Conservation (phyloP, 2,797 vertebrate genomes). For the Chrysocyon brachyurus region DNA sequence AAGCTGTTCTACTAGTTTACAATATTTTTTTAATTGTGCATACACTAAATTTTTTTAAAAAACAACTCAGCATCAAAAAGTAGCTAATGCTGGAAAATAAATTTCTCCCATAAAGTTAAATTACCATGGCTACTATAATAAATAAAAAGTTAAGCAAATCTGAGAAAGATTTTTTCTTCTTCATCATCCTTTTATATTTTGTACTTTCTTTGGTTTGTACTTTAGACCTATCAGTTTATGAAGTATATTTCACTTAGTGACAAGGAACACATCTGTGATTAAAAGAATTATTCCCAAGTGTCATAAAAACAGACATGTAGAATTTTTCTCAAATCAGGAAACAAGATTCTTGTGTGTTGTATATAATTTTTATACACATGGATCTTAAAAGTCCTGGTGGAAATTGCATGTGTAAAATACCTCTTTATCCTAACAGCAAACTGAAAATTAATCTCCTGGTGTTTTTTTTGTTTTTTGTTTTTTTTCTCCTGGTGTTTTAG, state of each 20-base stretch:
- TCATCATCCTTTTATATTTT: neutral
- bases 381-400: neutral
- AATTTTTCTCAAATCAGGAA: neutral
- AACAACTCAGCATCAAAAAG: conserved; percentile 58
- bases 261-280: neutral
- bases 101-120: conserved; percentile 72
- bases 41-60: conserved; percentile 57
- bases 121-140: conserved; percentile 78
- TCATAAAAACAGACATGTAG: neutral
- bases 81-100: neutral
- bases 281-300: neutral
- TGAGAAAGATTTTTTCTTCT: conserved; percentile 64
- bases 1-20: conserved; percentile 7
- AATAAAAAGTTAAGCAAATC: conserved; percentile 72
- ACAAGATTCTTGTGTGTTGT: neutral
- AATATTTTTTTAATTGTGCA: conserved; percentile 77
- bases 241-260: neutral
- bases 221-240: neutral
- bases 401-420: neutral
- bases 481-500: neutral
- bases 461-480: too few relatives aligned
- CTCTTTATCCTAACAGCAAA: neutral
- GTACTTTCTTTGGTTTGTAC: neutral
- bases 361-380: neutral
- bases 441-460: conserved; percentile 9